These are phyloP conservation scores for Dastarcus helophoroides DNA, from an alignment of 2,888 invertebrate species.

Conservation along the genomic window DNA sequence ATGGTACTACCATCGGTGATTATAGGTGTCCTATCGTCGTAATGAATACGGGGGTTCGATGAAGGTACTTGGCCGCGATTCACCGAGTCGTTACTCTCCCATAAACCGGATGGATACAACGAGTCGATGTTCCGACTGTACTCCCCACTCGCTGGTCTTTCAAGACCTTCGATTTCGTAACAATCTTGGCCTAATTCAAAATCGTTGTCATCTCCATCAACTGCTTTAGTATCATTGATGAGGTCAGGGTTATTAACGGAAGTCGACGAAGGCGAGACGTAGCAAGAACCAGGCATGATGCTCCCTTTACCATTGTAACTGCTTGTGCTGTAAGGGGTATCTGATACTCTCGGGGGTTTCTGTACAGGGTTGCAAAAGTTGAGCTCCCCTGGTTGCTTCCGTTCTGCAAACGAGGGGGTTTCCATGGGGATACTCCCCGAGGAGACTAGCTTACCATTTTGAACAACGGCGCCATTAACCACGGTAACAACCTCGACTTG, in stretches of 20 bases:
- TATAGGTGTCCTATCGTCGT: conserved; percentile 65
- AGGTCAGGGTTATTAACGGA: conserved; percentile 74
- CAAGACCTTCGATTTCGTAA: conserved; percentile 27
- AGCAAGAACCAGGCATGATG: conserved; percentile 51
- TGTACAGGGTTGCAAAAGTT: conserved; percentile 53
- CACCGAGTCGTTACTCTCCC: conserved; percentile 46
- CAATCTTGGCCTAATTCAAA: conserved; percentile 24
- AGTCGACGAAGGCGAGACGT: conserved; percentile 63
- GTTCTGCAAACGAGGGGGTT: conserved; percentile 34
- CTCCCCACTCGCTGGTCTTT: conserved; percentile 60
- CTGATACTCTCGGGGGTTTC: conserved; percentile 58
- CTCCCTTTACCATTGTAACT: conserved; percentile 58
- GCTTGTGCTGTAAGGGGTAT: conserved; percentile 56
- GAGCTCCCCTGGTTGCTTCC: conserved; percentile 35
- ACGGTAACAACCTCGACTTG: conserved; percentile 59
- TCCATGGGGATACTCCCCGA: conserved; percentile 42
- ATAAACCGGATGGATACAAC: conserved; percentile 67
- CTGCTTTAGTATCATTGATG: conserved; percentile 69
- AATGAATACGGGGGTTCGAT: conserved; percentile 46
- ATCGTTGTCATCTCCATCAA: conserved; percentile 43
- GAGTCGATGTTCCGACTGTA: conserved; percentile 66
- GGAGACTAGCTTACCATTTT: conserved; percentile 39
- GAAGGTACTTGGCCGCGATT: conserved; percentile 46
- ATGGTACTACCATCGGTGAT: conserved; percentile 51
- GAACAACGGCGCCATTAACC: conserved; percentile 41